Conservation (phyloP, 2,113 vertebrate species). For the Sphyrna mokarran region DNA sequence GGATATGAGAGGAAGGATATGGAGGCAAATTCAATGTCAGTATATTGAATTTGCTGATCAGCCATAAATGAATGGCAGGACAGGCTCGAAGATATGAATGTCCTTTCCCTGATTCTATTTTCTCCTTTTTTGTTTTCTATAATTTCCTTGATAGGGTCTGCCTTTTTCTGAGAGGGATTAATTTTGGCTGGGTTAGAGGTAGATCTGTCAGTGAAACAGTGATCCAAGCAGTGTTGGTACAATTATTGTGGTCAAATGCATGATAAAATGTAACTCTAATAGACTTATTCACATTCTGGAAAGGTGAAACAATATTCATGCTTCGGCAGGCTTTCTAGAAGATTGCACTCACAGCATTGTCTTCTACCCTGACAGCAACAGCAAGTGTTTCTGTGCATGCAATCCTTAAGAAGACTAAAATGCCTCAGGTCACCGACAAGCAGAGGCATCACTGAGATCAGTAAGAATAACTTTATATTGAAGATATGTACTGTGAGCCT, state of each 20-base stretch:
- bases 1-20: too few relatives aligned
- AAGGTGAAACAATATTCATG: neutral
- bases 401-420: neutral
- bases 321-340: neutral
- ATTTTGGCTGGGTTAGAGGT: neutral
- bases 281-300: neutral
- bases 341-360: neutral
- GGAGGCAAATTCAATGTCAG: too few relatives aligned
- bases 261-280: conserved; percentile 20
- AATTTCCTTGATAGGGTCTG: neutral
- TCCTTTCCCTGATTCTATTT: too few relatives aligned
- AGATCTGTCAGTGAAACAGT: neutral
- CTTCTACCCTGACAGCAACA: neutral
- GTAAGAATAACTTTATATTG: neutral
- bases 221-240: neutral
- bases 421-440: neutral
- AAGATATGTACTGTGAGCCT: neutral
- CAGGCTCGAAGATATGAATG: too few relatives aligned
- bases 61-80: too few relatives aligned
- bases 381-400: neutral
- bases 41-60: too few relatives aligned
- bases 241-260: neutral
- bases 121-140: too few relatives aligned
- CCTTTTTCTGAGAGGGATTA: neutral
- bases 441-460: neutral